Percentiles rank a stretch among this genome's conserved stretches.
phyloP scores from a whole-genome alignment of 2,797 vertebrate genomes.

The Myotis daubentonii region DNA sequence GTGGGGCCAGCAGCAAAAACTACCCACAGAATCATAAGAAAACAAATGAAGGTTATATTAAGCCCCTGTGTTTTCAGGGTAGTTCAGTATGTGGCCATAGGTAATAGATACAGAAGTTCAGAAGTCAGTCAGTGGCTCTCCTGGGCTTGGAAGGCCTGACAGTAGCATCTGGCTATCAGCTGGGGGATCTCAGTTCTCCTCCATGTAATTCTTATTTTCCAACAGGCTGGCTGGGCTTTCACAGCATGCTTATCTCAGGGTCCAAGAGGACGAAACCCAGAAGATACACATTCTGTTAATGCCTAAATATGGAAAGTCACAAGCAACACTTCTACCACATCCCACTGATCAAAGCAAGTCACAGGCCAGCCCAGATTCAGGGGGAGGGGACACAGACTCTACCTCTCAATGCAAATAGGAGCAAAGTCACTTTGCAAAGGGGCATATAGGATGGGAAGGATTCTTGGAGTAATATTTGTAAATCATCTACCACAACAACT shows the following conservation, averaged over 20 bases:
- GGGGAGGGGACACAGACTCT: neutral
- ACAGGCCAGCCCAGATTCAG: neutral
- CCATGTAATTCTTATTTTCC: neutral
- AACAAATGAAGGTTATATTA: neutral
- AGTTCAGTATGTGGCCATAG: neutral
- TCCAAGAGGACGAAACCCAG: neutral
- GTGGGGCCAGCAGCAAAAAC: neutral
- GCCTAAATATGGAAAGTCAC: neutral
- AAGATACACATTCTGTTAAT: neutral
- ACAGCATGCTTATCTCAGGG: neutral
- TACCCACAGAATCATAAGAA: neutral
- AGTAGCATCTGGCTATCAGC: neutral
- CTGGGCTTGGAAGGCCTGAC: neutral
- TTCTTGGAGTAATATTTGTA: neutral
- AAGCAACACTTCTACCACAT: neutral
- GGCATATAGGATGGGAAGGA: neutral
- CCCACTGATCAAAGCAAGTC: neutral
- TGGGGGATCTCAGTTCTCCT: neutral
- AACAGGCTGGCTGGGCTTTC: neutral
- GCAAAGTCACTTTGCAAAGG: neutral
- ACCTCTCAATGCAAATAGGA: neutral
- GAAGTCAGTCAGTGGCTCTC: neutral
- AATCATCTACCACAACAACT: neutral
- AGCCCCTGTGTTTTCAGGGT: neutral
- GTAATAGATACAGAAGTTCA: neutral